Evolutionary conservation across 2,888 invertebrate genomes (phyloP), one percentile per base, ranked within the genome.

Genomic region (Parnassius orleans): DNA sequence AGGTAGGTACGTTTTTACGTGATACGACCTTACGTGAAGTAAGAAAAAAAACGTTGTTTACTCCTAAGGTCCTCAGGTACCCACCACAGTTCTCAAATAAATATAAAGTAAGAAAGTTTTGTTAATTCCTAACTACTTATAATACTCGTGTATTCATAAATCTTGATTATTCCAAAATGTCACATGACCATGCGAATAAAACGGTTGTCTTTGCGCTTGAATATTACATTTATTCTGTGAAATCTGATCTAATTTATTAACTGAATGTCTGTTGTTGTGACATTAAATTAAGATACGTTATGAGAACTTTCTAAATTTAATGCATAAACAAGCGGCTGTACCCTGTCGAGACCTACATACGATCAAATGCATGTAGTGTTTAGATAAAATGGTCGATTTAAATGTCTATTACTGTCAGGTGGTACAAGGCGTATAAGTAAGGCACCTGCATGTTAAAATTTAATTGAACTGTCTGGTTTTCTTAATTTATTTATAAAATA

Each of bases 241-340:
- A n/a, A 54, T 54, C 54, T 54, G 15, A 11, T 10, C 44, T 3
- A 47, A 19, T 41, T 55, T 24, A 24, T 12, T 19, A 46, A 46
- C 12, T 46, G 42, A 54, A 53, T 53, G 46, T 12, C 9, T 54
- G 47, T 48, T 48, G 19, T 43, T 46, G 48, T 50, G 53, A 46
- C 59, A 59, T 59, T 53, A 43, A 43, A 53, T 59, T 53, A 43
- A 53, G 47, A 56, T 33, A 46, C 42, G 33, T 33, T 33, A 33
- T 46, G 12, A 9, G 14, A 52, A 62, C 62, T 62, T 62, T 62
- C 62, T 62, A 62, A 50, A 57, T 56, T 47, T 33, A 57, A 61
- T 48, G 51, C 24, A 12, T 48, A 42, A 14, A 48, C 15, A 15
- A 48, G 3, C 44, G 15, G 19, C 48, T 50, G 11, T 57, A 44